These are phyloP conservation scores for Pyrrhopygopsis socrates DNA, from an alignment of 2,888 invertebrate genomes.

Conservation along the genomic window DNA sequence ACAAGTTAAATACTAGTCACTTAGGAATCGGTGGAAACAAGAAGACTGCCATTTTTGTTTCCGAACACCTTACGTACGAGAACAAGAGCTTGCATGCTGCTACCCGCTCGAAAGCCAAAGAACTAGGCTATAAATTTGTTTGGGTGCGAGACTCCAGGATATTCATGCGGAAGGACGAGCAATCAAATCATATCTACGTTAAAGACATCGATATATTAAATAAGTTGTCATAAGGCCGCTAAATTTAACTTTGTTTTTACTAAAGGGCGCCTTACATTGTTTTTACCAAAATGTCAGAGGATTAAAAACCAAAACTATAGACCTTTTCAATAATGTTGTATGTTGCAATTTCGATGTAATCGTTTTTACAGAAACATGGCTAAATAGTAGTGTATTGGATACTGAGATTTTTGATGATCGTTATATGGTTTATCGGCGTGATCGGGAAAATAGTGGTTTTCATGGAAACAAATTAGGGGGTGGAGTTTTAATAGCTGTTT, in stretches of 20 bases:
- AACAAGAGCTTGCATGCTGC: constrained; percentile 77
- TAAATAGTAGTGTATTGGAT: constrained; percentile 32
- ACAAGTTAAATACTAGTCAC: constrained; percentile 71
- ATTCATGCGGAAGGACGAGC: constrained; percentile 67
- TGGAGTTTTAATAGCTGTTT: constrained; percentile 27
- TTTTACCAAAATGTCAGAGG: not conserved
- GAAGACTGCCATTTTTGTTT: constrained; percentile 64
- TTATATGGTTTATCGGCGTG: constrained; percentile 33
- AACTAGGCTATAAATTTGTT: constrained; percentile 58
- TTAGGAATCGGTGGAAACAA: constrained; percentile 61
- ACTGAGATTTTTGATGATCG: constrained; percentile 36
- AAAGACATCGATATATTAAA: constrained; percentile 24
- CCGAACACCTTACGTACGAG: constrained; percentile 77
- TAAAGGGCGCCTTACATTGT: not conserved
- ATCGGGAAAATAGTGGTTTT: constrained; percentile 35
- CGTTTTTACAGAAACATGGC: constrained; percentile 19
- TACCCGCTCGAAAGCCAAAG: constrained; percentile 55
- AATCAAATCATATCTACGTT: constrained; percentile 45
- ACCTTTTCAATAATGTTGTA: no score
- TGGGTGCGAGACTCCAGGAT: constrained; percentile 60
- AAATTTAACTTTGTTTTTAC: not conserved
- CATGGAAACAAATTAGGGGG: constrained; percentile 17
- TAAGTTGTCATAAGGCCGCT: not conserved
- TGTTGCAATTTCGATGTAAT: constrained; percentile 4
- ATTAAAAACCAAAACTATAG: not conserved